Evolutionary conservation across 2,113 vertebrate genomes (phyloP).

Genomic region (Halichoerus grypus): DNA sequence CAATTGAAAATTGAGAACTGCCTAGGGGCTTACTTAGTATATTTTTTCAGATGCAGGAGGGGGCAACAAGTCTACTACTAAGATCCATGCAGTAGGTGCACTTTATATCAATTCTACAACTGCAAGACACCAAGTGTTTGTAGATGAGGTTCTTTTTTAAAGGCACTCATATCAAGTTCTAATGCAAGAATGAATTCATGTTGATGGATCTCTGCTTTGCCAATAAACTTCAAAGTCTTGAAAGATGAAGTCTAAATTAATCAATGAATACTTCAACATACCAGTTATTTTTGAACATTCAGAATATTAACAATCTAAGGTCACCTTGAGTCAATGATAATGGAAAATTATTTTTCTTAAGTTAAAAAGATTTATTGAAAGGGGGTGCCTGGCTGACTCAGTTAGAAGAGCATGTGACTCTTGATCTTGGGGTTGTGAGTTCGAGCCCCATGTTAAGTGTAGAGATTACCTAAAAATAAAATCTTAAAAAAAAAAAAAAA

Average conservation of each 20-base stretch:
- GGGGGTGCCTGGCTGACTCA: not conserved
- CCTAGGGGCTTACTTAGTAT: not conserved
- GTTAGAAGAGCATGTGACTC: not conserved
- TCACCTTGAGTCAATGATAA: not conserved
- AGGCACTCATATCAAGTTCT: not conserved
- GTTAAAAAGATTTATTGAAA: not conserved
- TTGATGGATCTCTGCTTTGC: not conserved
- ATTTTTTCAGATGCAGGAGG: not conserved
- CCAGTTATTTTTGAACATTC: not conserved
- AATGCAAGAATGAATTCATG: not conserved
- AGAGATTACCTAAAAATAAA: not conserved
- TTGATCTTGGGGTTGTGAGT: not conserved
- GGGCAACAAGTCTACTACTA: not conserved
- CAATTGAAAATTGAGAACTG: not conserved
- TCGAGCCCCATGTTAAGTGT: not conserved
- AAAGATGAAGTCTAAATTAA: constrained; percentile 40
- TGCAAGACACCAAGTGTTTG: not conserved
- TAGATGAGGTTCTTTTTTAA: not conserved
- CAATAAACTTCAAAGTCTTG: not conserved
- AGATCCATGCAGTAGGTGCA: not conserved
- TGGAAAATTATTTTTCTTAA: not conserved
- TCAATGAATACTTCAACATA: not conserved
- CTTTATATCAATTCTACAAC: not conserved
- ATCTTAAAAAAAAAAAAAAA: not conserved
- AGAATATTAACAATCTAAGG: not conserved